phyloP scores from a whole-genome alignment of 2,888 invertebrate genomes.

The Ornithoptera alexandrae region DNA sequence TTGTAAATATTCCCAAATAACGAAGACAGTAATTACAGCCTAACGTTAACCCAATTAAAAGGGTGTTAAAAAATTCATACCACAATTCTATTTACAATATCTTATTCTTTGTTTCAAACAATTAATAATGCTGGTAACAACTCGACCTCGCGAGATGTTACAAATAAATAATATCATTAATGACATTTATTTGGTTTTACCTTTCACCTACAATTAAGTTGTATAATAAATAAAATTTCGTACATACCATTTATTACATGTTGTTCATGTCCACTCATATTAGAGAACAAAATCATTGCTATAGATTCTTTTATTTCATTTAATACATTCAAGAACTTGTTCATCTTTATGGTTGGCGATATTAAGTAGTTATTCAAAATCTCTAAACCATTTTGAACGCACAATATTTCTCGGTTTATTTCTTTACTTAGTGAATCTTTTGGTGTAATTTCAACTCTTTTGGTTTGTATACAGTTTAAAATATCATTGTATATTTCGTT shows the following conservation, averaged over 20 bases:
- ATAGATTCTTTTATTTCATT: constrained; percentile 55
- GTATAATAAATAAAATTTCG: too few species aligned
- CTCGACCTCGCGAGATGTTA: not conserved
- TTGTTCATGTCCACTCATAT: constrained; percentile 39
- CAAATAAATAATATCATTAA: not conserved
- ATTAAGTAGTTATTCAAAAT: constrained; percentile 50
- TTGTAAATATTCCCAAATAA: too few species aligned
- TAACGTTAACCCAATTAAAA: too few species aligned
- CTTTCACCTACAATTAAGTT: too few species aligned
- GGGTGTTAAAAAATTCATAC: too few species aligned
- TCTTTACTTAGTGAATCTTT: constrained; percentile 56
- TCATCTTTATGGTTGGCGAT: constrained; percentile 39
- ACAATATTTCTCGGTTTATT: constrained; percentile 59
- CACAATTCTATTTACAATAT: too few species aligned
- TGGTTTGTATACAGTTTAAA: constrained; percentile 49
- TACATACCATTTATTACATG: constrained; percentile 52
- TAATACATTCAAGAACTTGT: constrained; percentile 51
- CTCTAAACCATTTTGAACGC: constrained; percentile 56
- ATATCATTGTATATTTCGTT: constrained; percentile 63
- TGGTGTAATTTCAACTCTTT: constrained; percentile 41
- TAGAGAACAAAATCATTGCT: constrained; percentile 44
- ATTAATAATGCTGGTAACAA: too few species aligned
- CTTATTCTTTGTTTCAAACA: too few species aligned
- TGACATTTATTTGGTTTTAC: too few species aligned
- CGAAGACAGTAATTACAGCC: too few species aligned